Conservation (phyloP, 2,797 vertebrate species). For the Diplodus sargus region DNA sequence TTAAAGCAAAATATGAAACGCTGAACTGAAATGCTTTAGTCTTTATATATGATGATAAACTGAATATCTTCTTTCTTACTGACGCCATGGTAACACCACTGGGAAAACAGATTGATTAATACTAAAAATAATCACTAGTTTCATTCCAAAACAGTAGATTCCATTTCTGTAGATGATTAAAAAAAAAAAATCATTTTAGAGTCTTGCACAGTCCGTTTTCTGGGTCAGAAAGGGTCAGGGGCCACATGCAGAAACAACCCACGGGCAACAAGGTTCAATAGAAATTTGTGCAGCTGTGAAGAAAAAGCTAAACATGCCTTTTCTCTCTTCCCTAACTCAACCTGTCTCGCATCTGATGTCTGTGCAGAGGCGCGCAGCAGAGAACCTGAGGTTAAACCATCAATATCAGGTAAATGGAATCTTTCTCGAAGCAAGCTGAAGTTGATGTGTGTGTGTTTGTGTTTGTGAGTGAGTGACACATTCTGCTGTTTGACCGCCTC, state of each 20-base stretch:
- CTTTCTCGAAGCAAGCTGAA: constrained; percentile 34
- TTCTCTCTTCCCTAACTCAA: constrained; percentile 6
- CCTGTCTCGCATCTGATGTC: constrained; percentile 36
- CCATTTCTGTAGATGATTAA: not conserved
- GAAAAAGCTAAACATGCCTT: constrained; percentile 9
- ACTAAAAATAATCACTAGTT: not conserved
- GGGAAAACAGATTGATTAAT: not conserved
- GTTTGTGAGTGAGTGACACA: not conserved
- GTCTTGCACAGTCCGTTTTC: not conserved
- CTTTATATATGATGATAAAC: not conserved
- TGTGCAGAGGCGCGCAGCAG: constrained; percentile 93
- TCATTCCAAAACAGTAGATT: not conserved
- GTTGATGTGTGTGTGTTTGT: constrained; percentile 18
- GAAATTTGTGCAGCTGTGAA: constrained; percentile 16
- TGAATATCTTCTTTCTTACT: not conserved
- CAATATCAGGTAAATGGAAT: constrained; percentile 92
- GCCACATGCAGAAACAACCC: constrained; percentile 5
- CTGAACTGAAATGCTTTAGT: not conserved
- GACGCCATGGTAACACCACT: too few relatives aligned
- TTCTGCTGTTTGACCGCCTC: constrained; percentile 7
- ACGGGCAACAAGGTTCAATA: constrained; percentile 16
- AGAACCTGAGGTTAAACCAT: constrained; percentile 95
- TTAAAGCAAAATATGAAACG: not conserved
- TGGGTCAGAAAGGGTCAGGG: not conserved
- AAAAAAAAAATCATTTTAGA: not conserved